phyloP scores from a whole-genome alignment of 92 coral and sea anemone species.

The Actinernus sp. region DNA sequence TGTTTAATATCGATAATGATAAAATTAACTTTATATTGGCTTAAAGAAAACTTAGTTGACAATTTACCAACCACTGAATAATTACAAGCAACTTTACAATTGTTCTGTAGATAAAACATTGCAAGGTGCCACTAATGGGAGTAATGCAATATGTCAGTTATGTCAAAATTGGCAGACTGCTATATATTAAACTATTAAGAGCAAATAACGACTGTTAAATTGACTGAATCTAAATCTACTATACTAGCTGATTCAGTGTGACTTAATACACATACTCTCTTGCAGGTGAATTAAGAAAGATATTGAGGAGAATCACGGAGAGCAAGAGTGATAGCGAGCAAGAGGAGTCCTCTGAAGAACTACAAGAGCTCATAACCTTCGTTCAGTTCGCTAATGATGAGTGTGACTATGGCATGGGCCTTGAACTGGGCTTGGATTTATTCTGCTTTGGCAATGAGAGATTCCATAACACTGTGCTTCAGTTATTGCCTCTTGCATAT shows the following conservation, averaged over 20 bases:
- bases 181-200: no score
- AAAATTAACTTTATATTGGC: no score
- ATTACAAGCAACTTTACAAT: not conserved
- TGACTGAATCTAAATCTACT: not conserved
- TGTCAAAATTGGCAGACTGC: no score
- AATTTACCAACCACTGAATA: no score
- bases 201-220: no score
- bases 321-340: constrained; percentile 68
- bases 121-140: no score
- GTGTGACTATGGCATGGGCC: constrained; percentile 99
- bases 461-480: constrained; percentile 75
- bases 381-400: constrained; percentile 99
- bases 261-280: not conserved
- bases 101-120: not conserved
- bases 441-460: constrained; percentile 94
- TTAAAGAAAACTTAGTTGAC: no score
- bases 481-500: constrained; percentile 91
- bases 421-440: constrained; percentile 91
- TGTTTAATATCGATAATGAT: no score
- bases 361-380: constrained; percentile 91
- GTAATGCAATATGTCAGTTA: no score
- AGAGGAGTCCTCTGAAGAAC: constrained; percentile 86
- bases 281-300: constrained; percentile 85
- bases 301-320: constrained; percentile 70
- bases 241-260: no score